These are phyloP conservation scores for Cephalopterus ornatus DNA, from an alignment of 2,113 vertebrate species.

Conservation along the genomic window DNA sequence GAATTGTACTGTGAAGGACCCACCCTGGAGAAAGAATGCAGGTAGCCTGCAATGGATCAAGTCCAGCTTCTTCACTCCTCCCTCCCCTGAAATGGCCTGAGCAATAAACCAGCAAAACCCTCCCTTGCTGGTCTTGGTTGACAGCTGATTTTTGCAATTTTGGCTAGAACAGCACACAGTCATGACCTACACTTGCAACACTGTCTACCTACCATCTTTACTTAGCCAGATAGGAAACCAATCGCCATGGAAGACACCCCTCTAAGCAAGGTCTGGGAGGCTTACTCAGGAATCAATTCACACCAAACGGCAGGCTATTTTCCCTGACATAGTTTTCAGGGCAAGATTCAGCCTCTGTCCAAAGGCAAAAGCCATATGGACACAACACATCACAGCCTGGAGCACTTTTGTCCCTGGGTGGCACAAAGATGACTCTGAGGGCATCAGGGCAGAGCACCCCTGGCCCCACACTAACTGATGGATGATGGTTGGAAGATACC, in stretches of 20 bases:
- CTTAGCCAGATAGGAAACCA: neutral
- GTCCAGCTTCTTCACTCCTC: neutral
- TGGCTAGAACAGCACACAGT: neutral
- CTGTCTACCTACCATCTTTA: neutral
- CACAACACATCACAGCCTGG: neutral
- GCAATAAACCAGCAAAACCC: neutral
- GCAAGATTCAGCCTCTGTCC: neutral
- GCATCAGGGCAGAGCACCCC: neutral
- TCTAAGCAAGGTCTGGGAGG: neutral
- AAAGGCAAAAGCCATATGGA: neutral
- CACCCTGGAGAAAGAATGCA: neutral
- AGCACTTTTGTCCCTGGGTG: neutral
- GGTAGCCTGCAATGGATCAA: neutral
- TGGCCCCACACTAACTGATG: neutral
- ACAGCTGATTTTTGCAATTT: neutral
- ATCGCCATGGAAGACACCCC: fast-evolving
- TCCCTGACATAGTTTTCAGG: neutral
- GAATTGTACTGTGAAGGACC: constrained; percentile 5
- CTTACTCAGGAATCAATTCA: neutral
- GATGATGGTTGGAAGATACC: neutral
- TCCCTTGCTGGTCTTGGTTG: neutral
- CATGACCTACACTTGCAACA: neutral
- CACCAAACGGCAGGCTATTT: neutral
- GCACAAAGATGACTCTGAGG: neutral
- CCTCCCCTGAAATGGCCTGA: neutral